Evolutionary conservation across 2,113 vertebrate species (phyloP), one percentile per base, ranked within the genome.

Genomic region (Corythornis madagascariensis): DNA sequence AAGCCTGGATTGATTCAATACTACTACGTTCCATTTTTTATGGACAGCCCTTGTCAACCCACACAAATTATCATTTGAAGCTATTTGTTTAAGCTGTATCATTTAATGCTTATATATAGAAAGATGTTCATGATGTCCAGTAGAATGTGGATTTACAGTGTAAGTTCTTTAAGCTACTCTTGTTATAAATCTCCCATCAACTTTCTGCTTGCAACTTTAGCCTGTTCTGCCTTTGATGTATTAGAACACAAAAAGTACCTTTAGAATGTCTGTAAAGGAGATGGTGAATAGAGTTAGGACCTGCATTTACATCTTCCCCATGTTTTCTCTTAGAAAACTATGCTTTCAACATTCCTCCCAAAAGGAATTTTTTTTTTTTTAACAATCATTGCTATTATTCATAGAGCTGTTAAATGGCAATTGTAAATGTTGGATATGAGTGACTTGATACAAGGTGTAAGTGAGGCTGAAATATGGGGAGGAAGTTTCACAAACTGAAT

Each of bases 1-100:
- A 94, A 90, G 35, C 17, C 72, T 92, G 38, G 38, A 38, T 38
- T 38, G 56, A 94, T 93, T 93, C 52, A 79, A 78, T 95, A 90
- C 84, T 52, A n/a, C 9, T 79, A 47, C 20, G 63, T 90, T 88
- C 42, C 73, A 55, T 29, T 88, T 78, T 11, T 87, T 59, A 76
- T 19, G 61, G 71, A 60, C 67, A 66, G 55, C 4, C n/a, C 22
- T 52, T 92, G 67, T 74, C 76, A 88, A 42, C 20, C 16, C 59
- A 24, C 40, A 64, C 6, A 38, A 77, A 76, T 53, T 52, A 21
- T 67, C 78, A 72, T 69, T 76, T 76, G 45, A 89, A 84, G 42
- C 13, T 28, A 65, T 71, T 91, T 88, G 12, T 73, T 64, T 50
- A 50, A 86, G 57, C 16, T 19, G 40, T 31, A 45, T 12, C 4